phyloP scores from a whole-genome alignment of 2,888 invertebrate species.

The Hydriomena furcata region DNA sequence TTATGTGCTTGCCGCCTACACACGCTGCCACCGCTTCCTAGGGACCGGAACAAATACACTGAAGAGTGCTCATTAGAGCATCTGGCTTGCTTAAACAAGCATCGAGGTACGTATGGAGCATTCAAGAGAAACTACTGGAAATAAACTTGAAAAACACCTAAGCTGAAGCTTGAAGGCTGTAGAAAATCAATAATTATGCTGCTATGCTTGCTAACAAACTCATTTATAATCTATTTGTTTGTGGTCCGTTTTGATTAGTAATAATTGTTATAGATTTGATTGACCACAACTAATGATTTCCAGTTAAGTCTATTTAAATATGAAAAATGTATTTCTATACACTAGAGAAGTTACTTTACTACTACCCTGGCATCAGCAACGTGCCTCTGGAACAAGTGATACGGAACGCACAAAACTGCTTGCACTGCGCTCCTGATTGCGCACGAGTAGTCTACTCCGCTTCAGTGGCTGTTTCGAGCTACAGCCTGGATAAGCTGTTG shows the following conservation, averaged over 20 bases:
- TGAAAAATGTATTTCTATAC: neutral
- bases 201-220: no score
- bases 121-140: neutral
- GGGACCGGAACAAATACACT: neutral
- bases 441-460: constrained; percentile 40
- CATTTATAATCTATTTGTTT: no score
- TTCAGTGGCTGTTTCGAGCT: constrained; percentile 26
- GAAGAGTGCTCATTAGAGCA: constrained; percentile 18
- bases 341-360: constrained; percentile 52
- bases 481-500: neutral
- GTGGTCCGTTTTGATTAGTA: no score
- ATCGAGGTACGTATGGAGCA: constrained; percentile 10
- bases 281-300: no score
- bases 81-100: constrained; percentile 25
- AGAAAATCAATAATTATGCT: no score
- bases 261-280: no score
- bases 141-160: no score
- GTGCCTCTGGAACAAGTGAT: constrained; percentile 46
- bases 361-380: constrained; percentile 42
- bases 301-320: no score
- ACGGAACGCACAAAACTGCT: constrained; percentile 49
- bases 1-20: constrained; percentile 81
- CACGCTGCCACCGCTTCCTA: constrained; percentile 12
- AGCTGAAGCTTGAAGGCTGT: no score
- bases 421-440: constrained; percentile 51